Evolutionary conservation across 2,113 vertebrate genomes (phyloP), one percentile per base, ranked within the genome.

Genomic region (Takifugu bimaculatus): DNA sequence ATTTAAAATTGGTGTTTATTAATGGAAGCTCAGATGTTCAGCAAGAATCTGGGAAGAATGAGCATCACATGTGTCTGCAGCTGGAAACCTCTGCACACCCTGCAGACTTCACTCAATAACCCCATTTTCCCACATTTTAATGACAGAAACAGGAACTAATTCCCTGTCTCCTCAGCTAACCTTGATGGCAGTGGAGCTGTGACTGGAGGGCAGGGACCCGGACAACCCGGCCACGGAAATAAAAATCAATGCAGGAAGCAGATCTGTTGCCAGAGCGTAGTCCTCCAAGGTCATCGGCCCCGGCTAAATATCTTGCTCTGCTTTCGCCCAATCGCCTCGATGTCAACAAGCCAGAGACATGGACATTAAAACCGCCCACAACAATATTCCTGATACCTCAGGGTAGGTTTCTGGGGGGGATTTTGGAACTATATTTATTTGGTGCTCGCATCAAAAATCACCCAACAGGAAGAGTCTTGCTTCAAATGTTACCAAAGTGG

Each of bases 191-290:
- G 57, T 51, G 39, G 54, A 65, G 68, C 68, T 74, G 65, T 25
- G 47, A 71, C 80, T 81, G 26, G 26, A 75, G 82, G 80, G 79
- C 70, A 74, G 68, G 65, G 84, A 88, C 76, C 77, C 77, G 87
- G 85, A 89, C 88, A 87, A 85, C 68, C 57, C 59, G 57, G 75
- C 71, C 73, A 81, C 82, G 84, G 78, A 87, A 86, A 88, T 85
- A 77, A 88, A 88, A 89, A 89, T 89, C 86, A 87, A 90, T 89
- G 77, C 77, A 82, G 86, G 81, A 88, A 85, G 81, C 85, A 73
- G 81, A 85, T 88, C 73, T 81, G 78, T 75, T 86, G 81, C 81
- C 86, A 85, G 80, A 82, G 85, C 74, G 82, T 82, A 75, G 75
- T 79, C 55, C 78, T 83, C 75, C 88, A 89, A 91, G 87, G 86